A percentile compares a stretch with the other conserved stretches of the same genome.
Evolutionary conservation across 2,113 vertebrate species (phyloP).

Genomic region (Xiphophorus hellerii): DNA sequence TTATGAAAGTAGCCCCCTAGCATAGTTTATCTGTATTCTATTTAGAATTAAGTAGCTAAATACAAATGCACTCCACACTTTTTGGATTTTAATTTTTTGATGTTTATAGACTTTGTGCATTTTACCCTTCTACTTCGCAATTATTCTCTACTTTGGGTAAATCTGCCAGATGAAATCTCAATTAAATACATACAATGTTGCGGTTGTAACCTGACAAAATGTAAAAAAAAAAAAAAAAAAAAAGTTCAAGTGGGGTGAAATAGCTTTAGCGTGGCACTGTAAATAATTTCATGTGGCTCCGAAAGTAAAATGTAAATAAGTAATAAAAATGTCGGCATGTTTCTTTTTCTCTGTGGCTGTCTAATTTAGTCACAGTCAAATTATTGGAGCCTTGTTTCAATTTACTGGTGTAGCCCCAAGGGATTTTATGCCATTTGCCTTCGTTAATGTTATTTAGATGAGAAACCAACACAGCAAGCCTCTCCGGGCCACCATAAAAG

Average conservation of each 20-base stretch:
- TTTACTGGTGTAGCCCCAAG: conserved; percentile 39
- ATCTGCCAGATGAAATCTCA: not conserved
- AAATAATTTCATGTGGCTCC: not conserved
- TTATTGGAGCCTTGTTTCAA: conserved; percentile 46
- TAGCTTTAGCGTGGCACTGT: not conserved
- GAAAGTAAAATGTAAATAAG: conserved; percentile 29
- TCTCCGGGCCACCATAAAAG: conserved; percentile 16
- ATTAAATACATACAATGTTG: not conserved
- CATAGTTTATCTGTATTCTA: too few relatives aligned
- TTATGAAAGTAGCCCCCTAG: too few relatives aligned
- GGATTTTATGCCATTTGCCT: conserved; percentile 33
- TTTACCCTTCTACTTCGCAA: not conserved
- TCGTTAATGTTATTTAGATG: conserved; percentile 52
- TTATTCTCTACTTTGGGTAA: not conserved
- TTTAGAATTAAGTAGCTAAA: too few relatives aligned
- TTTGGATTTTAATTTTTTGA: not conserved
- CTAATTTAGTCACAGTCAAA: conserved; percentile 42
- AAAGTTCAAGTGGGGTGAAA: not conserved
- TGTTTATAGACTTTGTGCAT: not conserved
- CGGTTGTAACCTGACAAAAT: not conserved
- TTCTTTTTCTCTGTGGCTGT: conserved; percentile 35
- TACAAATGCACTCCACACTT: too few relatives aligned
- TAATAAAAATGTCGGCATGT: conserved; percentile 19
- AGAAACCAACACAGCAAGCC: conserved; percentile 24
- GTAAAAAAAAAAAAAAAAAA: too few relatives aligned